Evolutionary conservation across 2,888 invertebrate genomes (phyloP).

Genomic region (Lycophotia porphyrea): DNA sequence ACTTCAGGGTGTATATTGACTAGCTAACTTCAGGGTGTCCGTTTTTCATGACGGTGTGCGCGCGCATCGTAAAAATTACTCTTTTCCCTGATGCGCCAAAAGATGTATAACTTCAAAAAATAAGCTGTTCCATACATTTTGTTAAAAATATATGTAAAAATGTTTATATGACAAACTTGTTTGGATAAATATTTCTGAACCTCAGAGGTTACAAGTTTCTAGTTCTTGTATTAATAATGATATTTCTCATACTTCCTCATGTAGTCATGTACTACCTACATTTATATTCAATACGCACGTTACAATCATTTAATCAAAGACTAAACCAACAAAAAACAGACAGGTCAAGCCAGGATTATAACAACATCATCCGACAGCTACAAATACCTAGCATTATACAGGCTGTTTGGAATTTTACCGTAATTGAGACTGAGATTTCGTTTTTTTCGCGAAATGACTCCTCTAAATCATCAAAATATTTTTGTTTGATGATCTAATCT

Average conservation of each 20-base stretch:
- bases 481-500: not conserved
- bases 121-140: too few species aligned
- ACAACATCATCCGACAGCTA: conserved; percentile 43
- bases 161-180: not conserved
- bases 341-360: conserved; percentile 41
- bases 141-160: too few species aligned
- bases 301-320: conserved; percentile 39
- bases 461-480: not conserved
- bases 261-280: not conserved
- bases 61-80: too few species aligned
- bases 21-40: too few species aligned
- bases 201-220: not conserved
- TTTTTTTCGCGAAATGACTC: not conserved
- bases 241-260: conserved; percentile 3
- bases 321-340: conserved; percentile 42
- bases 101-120: too few species aligned
- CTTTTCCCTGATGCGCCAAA: too few species aligned
- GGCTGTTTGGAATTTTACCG: too few species aligned
- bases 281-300: conserved; percentile 34
- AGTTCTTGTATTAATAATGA: conserved; percentile 9
- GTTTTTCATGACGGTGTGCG: too few species aligned
- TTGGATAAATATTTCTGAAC: not conserved
- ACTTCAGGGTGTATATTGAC: too few species aligned
- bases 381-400: conserved; percentile 39
- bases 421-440: not conserved